Evolutionary conservation across 2,113 vertebrate genomes (phyloP), one percentile per base, ranked within the genome.

Genomic region (Platycercus adscitus): DNA sequence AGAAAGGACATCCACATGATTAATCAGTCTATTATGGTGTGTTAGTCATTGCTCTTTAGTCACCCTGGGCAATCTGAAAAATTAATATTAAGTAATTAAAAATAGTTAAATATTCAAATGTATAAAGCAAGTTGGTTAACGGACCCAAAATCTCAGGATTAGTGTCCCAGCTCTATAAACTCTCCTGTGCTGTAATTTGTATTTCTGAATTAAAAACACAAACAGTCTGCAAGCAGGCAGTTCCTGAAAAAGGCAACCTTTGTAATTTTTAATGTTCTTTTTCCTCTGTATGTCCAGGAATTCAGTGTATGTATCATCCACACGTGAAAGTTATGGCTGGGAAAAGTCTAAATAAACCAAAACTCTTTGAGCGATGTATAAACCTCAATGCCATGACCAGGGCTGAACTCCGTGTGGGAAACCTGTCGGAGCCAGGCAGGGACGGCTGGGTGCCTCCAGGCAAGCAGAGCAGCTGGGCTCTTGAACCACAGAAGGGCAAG

Each of bases 351-450:
- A 53, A 75, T 23, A 87, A 85, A 17, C 1, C 17, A 10, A 17
- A 89, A 55, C 10, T 56, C 72, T 47, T 23, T 2, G 13, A 37
- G 39, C 16, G 28, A 66, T 1, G 5, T 2, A 2, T 41, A 52
- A 60, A 21, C 33, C 64, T 50, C 2, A 2, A 13, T 0, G 0
- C 26, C 26, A 3, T 1, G 17, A 28, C 4, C 0, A 2, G 66
- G 13, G 44, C 69, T 69, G 52, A 85, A 80, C 52, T 64, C 43
- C 21, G 10, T 0, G 2, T 18, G 23, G 56, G 55, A 78, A 66
- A 65, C 26, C 52, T 43, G 35, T 6, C 25, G 21, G 39, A 63
- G 46, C 8, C 65, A 44, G 50, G 66, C 20, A 81, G 39, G 35
- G 65, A 20, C 1, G 1, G 39, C 49, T 18, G n/a, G n/a, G 13